These are phyloP conservation scores for Leucophora obtusa DNA, from an alignment of 2,888 invertebrate genomes.

Conservation along the genomic window DNA sequence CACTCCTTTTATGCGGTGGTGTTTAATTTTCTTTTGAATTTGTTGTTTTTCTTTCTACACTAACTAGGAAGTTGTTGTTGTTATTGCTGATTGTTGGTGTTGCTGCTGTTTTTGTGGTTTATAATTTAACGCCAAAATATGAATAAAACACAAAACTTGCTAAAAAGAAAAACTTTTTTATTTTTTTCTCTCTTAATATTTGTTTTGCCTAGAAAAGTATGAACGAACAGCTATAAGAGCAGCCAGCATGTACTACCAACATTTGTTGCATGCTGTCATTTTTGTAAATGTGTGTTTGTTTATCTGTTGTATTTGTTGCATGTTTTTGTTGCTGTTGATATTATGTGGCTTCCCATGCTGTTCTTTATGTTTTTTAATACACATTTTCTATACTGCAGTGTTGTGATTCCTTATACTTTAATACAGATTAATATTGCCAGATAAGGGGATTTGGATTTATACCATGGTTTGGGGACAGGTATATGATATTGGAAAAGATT, in stretches of 20 bases:
- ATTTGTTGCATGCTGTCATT: conserved; percentile 60
- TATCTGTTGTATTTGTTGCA: background rate
- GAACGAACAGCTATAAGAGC: conserved; percentile 13
- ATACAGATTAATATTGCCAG: too few relatives aligned
- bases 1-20: conserved; percentile 54
- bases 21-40: conserved; percentile 54
- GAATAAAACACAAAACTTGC: conserved; percentile 12
- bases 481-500: too few relatives aligned
- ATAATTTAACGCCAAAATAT: conserved; percentile 60
- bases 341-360: conserved; percentile 41
- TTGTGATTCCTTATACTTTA: conserved; percentile 23
- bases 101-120: conserved; percentile 46
- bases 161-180: conserved; percentile 27
- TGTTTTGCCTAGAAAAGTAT: background rate
- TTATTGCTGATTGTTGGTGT: conserved; percentile 1
- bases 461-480: too few relatives aligned
- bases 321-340: background rate
- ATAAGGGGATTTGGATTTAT: too few relatives aligned
- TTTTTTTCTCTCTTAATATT: conserved; percentile 9
- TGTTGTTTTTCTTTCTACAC: conserved; percentile 8
- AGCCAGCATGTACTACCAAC: conserved; percentile 30
- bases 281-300: conserved; percentile 19
- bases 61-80: background rate
- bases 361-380: conserved; percentile 13
- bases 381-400: conserved; percentile 10